Conservation (phyloP, 2,888 invertebrate genomes). For the Tiliacea aurago region DNA sequence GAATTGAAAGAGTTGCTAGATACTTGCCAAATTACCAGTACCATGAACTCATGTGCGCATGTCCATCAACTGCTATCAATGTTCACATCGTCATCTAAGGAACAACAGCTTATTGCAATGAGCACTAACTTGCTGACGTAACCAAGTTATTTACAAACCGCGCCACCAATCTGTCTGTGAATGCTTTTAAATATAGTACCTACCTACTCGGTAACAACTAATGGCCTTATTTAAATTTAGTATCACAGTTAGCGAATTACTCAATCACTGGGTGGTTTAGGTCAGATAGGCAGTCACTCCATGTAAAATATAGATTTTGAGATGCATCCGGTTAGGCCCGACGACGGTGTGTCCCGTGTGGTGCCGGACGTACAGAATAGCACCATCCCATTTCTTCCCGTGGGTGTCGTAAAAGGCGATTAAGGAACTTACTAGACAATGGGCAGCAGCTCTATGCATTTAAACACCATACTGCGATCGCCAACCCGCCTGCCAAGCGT, state of each 20-base stretch:
- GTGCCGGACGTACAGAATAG: no score
- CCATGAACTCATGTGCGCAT: conserved; percentile 23
- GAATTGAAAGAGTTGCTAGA: conserved; percentile 29
- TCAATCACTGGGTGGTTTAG: no score
- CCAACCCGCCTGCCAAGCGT: no score
- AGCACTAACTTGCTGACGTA: conserved; percentile 20
- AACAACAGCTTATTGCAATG: conserved; percentile 24
- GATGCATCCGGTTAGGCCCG: no score
- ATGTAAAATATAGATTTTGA: no score
- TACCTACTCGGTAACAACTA: conserved; percentile 24
- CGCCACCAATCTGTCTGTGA: conserved; percentile 41
- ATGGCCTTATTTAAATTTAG: conserved; percentile 27
- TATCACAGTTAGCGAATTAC: conserved; percentile 18
- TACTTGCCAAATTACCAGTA: conserved; percentile 30
- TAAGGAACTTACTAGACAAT: no score
- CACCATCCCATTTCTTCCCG: no score
- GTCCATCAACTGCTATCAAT: conserved; percentile 12
- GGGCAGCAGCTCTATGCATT: no score
- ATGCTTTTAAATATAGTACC: conserved; percentile 45
- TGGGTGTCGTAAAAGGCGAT: no score
- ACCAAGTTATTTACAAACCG: conserved; percentile 31
- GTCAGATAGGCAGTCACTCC: no score
- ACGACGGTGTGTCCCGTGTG: no score
- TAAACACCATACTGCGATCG: no score
- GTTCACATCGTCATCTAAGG: neutral